A percentile compares a stretch with the other conserved stretches of the same genome.
Conservation (phyloP, 2,888 invertebrate genomes). For the Clusia tigrina region DNA sequence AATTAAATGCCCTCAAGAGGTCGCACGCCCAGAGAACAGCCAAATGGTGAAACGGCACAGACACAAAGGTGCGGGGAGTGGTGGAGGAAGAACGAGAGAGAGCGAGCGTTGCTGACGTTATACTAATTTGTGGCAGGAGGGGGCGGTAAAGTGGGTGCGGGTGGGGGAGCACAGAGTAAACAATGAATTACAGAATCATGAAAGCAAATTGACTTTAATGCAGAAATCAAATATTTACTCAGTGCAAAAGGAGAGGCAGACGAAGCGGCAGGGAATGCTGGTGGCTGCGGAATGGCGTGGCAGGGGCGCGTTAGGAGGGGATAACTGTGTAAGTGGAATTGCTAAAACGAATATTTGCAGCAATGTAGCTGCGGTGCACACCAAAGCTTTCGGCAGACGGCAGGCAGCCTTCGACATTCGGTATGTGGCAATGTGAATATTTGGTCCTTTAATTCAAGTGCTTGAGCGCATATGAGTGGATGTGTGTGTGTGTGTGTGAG, state of each 20-base stretch:
- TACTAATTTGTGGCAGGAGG: neutral
- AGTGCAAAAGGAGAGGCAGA: constrained; percentile 37
- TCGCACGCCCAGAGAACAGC: constrained; percentile 10
- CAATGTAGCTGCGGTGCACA: neutral
- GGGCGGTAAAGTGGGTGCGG: neutral
- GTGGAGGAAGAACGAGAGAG: too few relatives aligned
- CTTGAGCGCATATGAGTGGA: neutral
- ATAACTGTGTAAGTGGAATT: neutral
- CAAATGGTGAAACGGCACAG: neutral
- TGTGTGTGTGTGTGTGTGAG: neutral
- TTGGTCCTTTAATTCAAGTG: constrained; percentile 3
- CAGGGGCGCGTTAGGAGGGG: constrained; percentile 14
- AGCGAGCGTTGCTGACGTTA: constrained; percentile 19
- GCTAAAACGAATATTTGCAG: constrained; percentile 15
- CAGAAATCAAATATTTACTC: constrained; percentile 65
- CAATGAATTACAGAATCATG: constrained; percentile 65
- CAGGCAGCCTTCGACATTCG: neutral
- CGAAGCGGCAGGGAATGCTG: constrained; percentile 18
- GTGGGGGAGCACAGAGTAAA: constrained; percentile 44
- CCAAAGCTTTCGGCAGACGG: neutral
- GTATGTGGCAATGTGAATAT: constrained; percentile 21
- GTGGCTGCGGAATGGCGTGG: neutral
- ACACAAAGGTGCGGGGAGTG: constrained; percentile 28
- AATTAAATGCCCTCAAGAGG: constrained; percentile 28
- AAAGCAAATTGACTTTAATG: constrained; percentile 65